phyloP scores from a whole-genome alignment of 2,113 vertebrate genomes.

The Brachyhypopomus gauderio region DNA sequence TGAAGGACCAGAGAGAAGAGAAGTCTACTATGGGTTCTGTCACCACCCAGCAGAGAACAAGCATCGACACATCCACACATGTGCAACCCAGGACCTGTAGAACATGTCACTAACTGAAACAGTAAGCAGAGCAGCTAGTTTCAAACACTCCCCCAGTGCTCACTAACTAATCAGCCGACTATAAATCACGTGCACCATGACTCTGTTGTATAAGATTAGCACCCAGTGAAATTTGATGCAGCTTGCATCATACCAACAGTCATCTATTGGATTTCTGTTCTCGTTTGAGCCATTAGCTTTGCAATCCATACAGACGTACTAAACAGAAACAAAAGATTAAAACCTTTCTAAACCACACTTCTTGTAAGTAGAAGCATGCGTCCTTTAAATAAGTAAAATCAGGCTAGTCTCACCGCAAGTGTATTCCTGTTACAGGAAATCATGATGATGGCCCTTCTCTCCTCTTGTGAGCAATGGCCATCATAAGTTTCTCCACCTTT shows the following conservation, averaged over 20 bases:
- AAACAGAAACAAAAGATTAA: neutral
- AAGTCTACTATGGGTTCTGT: no score
- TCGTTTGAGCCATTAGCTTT: neutral
- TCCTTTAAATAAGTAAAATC: neutral
- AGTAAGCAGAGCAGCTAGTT: no score
- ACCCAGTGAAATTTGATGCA: neutral
- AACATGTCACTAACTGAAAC: no score
- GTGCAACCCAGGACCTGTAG: no score
- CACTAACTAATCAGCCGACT: no score
- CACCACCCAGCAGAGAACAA: no score
- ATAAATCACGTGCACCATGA: no score
- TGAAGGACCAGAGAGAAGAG: no score
- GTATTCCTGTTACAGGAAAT: constrained; percentile 84
- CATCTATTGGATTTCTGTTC: neutral
- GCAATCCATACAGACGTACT: neutral
- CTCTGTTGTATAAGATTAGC: neutral
- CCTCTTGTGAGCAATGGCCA: constrained; percentile 76
- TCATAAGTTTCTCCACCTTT: constrained; percentile 80
- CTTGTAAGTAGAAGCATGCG: no score
- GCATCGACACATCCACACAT: no score
- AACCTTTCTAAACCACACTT: neutral
- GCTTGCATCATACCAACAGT: neutral
- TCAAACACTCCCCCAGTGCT: no score
- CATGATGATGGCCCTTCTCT: constrained; percentile 86
- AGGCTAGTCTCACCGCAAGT: constrained; percentile 67